Evolutionary conservation across 2,113 vertebrate genomes (phyloP), one percentile per base, ranked within the genome.

Genomic region (Monopterus albus): DNA sequence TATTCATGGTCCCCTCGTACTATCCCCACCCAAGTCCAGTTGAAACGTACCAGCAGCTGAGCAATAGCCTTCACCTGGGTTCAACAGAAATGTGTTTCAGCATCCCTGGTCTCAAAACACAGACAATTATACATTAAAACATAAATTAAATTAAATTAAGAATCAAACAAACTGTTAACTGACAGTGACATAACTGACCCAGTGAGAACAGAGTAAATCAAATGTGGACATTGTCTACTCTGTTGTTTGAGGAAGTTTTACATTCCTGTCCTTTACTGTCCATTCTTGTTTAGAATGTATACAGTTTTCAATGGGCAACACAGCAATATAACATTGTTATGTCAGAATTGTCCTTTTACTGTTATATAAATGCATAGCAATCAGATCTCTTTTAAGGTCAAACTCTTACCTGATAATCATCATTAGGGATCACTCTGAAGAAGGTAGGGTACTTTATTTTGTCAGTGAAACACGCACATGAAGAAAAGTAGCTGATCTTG

Each of bases 401-500:
- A 46, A 81, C 46, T 70, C 85, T 89, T 33, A 93, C 89, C 82
- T 93, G 93, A 64, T 91, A 93, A 66, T 91, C 85, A 59, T 94
- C 93, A 65, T 86, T 93, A 12, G 93, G 93, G 14, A 93, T 84
- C 1, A 92, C 90, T 71, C 92, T 81, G 75, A 94, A 93, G 75
- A 94, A 94, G 10, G 76, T 93, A 6, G 93, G 93, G 50, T 85
- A 92, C 60, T 91, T 51, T 67, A 38, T 87, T 53, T 89, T 89
- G 71, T 94, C 82, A 69, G 88, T 88, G 7, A 94, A 64, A 79
- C 92, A 93, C 2, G 91, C 78, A 71, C 92, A 93, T 0, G 92
- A 90, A 35, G 91, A 92, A 73, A 93, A 92, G 56, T 92, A 93
- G 67, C 92, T 93, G 53, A 93, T 92, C 92, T 94, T 64, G 38